Evolutionary conservation across 2,113 vertebrate species (phyloP), one percentile per base, ranked within the genome.

Genomic region (Brachyhypopomus occidentalis): DNA sequence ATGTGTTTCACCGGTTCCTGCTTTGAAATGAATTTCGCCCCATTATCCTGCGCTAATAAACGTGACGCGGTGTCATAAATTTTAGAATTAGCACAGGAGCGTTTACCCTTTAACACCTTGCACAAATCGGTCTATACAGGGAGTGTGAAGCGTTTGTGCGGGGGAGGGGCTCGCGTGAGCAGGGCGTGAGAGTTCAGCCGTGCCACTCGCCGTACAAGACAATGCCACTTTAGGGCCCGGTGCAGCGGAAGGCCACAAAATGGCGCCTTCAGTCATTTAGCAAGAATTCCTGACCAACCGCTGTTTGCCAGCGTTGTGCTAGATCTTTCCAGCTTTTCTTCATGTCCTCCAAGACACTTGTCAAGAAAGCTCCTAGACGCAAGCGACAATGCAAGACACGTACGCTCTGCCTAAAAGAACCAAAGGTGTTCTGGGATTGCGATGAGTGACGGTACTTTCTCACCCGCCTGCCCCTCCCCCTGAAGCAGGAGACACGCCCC

Each of bases 401-500:
- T 14, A 14, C 5, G 45, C 45, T 52, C 12, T 11, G 45, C 45
- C 45, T 52, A 11, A 14, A 52, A 14, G 12, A 52, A 14, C 11
- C 9, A 14, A 14, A 52, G 9, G 45, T 52, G 45, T 78, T 27
- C 20, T 5, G 36, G 17, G 30, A 70, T 60, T 45, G 20, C 1
- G 79, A 66, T 34, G 17, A 48, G 59, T 41, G 55, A 36, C 60
- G 25, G 66, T 19, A 59, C 77, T 75, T 75, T 75, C 83, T 75
- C 48, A 34, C 72, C 16, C 34, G 22, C 64, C 62, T 48, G 7
- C 72, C 63, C 30, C 48, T 17, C 36, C 55, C 7, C 72, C 41
- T 63, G 60, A 59, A 77, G 74, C 71, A 60, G 82, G 69, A 78
- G 83, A 81, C 71, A 72, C 59, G 79, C 79, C 78, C 25, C 38